Evolutionary conservation across 2,113 vertebrate genomes (phyloP), one percentile per base, ranked within the genome.

Genomic region (Phycodurus eques): DNA sequence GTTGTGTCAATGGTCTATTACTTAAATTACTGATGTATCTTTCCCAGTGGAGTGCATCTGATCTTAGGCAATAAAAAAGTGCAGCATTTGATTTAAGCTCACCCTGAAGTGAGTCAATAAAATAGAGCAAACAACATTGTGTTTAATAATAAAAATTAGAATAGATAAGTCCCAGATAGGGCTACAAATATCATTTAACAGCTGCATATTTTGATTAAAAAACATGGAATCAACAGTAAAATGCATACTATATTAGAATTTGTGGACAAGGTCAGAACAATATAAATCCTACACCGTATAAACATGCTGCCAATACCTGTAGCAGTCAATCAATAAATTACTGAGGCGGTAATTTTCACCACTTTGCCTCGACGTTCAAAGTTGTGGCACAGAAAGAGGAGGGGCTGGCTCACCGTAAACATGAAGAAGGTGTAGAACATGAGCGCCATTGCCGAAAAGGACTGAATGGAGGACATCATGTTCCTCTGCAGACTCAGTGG

Each of bases 401-500:
- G 20, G 2, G 7, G 17, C 1, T 22, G 12, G n/a, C 96, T 94
- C 92, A 99, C 98, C 94, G 97, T 96, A 5, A 98, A 95, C 98
- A 99, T 95, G 89, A 99, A 99, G 49, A 98, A 75, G 0, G 95
- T 93, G 89, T 99, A 99, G 81, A 99, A 99, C 70, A 98, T 92
- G 59, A 99, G 95, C 0, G 98, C 98, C 96, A 99, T 99, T 75
- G 97, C 96, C 0, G 97, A 99, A 91, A 99, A 98, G 17, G 98
- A 98, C 94, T 99, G 98, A 46, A 99, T 94, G 88, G 96, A 97
- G 71, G 95, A 95, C 98, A 99, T 96, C 95, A 99, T 93, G 93
- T 99, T 99, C 83, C 98, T 93, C 93, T 99, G 98, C 71, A 99
- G 94, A 88, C 97, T 99, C 75, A 99, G 85, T 0, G 98, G 98